Conservation (phyloP, 2,888 invertebrate species). For the Sialis lutaria region DNA sequence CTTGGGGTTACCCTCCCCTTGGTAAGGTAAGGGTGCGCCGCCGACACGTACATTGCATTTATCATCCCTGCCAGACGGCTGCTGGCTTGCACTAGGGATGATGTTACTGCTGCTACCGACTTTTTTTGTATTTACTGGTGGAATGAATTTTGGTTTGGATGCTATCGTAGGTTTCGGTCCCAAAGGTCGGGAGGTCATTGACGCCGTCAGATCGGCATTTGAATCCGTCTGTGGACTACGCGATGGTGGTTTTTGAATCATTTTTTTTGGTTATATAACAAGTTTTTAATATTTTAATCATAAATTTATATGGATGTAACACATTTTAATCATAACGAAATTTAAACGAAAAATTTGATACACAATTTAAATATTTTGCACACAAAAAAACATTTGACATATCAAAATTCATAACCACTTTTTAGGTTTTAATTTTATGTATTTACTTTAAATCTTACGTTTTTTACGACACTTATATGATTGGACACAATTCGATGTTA, state of each 20-base stretch:
- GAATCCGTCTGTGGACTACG: not conserved
- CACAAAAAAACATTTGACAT: too few relatives aligned
- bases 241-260: slow-evolving; percentile 2
- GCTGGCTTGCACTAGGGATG: not conserved
- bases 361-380: too few relatives aligned
- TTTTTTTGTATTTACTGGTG: slow-evolving; percentile 22
- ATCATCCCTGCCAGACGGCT: not conserved
- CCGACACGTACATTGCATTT: not conserved
- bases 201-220: not conserved
- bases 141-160: slow-evolving; percentile 25
- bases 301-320: too few relatives aligned
- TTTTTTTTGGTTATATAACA: not conserved
- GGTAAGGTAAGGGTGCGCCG: not conserved
- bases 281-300: too few relatives aligned
- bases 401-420: too few relatives aligned
- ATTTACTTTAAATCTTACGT: too few relatives aligned
- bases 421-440: too few relatives aligned
- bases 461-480: too few relatives aligned
- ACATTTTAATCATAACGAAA: too few relatives aligned
- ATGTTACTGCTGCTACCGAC: not conserved
- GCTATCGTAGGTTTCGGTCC: slow-evolving; percentile 24
- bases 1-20: too few relatives aligned
- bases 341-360: too few relatives aligned
- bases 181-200: not conserved
- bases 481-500: too few relatives aligned